Evolutionary conservation across 2,888 invertebrate genomes (phyloP), one percentile per base, ranked within the genome.

Genomic region (Ochlodes sylvanus): DNA sequence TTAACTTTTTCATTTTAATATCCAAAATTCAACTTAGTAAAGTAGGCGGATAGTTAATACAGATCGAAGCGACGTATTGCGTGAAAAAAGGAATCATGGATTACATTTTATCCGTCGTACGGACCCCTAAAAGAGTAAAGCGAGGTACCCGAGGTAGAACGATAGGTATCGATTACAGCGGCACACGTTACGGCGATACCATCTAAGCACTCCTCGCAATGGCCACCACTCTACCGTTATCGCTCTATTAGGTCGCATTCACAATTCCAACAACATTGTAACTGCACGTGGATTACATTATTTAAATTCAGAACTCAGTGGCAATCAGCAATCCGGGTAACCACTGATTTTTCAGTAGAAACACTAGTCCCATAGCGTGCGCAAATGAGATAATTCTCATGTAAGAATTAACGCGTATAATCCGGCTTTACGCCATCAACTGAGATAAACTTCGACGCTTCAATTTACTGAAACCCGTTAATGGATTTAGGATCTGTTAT

Each of bases 151-250:
- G 44, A 15, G 44, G 15, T 47, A 47, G 17, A 47, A 15, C 17
- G 44, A 2, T 79, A 73, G 75, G 78, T 87, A 87, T 86, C 82
- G 85, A 86, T 89, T 84, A 83, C 78, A 78, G 77, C 76, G 76
- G 76, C 66, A 85, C 82, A 84, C 86, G 87, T 88, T 87, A 87
- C 80, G 76, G 78, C 79, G 87, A 89, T 90, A 87, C 77, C 83
- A 88, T 89, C 88, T 79, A 79, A 85, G 82, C 84, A 84, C 85
- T 86, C 85, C 84, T 85, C 81, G 79, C 77, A 78, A 78, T 79
- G 81, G 80, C 71, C 66, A 60, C 66, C 65, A 63, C 42, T 66
- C 38, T 19, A 19, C 54, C n/a, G 19, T 66, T 60, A 66, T 44
- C 34, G 44, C 52, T 67, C 34, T 67, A 34, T 67, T 55, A 61